Evolutionary conservation across 2,797 vertebrate species (phyloP).

Genomic region (Rhinella marina): DNA sequence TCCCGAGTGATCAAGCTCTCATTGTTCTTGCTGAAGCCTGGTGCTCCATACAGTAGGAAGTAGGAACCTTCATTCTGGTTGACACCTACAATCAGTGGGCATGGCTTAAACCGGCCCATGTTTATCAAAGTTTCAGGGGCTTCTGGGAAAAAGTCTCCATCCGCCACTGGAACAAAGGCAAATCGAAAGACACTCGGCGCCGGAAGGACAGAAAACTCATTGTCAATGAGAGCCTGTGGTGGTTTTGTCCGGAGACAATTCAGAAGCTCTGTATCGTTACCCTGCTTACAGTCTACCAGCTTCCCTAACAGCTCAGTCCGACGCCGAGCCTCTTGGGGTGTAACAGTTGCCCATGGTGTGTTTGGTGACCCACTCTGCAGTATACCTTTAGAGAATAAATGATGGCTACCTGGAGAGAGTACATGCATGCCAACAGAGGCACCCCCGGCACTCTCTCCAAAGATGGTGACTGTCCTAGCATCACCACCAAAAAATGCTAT

Average conservation of each 20-base stretch:
- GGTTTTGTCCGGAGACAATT: conserved; percentile 80
- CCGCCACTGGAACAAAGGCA: conserved; percentile 89
- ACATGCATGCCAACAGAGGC: conserved; percentile 88
- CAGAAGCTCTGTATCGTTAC: conserved; percentile 85
- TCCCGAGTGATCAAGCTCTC: conserved; percentile 91
- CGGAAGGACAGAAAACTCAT: conserved; percentile 85
- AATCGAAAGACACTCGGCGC: conserved; percentile 88
- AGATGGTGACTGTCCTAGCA: conserved; percentile 86
- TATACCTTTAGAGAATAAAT: conserved; percentile 84
- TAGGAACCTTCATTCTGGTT: conserved; percentile 92
- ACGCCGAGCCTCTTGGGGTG: conserved; percentile 81
- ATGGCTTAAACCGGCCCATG: conserved; percentile 83
- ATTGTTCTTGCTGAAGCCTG: conserved; percentile 93
- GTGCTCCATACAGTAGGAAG: conserved; percentile 89
- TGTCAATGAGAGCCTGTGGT: conserved; percentile 84
- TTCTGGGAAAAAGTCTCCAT: conserved; percentile 86
- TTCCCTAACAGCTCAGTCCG: conserved; percentile 79
- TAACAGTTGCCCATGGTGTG: conserved; percentile 87
- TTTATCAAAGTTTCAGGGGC: conserved; percentile 83
- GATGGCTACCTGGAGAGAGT: conserved; percentile 82
- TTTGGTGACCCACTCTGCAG: conserved; percentile 90
- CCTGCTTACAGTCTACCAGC: conserved; percentile 78
- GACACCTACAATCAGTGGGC: conserved; percentile 85
- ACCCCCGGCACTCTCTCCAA: conserved; percentile 90
- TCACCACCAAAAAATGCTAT: conserved; percentile 87